Conservation (phyloP, 2,113 vertebrate species). For the Saccopteryx leptura region DNA sequence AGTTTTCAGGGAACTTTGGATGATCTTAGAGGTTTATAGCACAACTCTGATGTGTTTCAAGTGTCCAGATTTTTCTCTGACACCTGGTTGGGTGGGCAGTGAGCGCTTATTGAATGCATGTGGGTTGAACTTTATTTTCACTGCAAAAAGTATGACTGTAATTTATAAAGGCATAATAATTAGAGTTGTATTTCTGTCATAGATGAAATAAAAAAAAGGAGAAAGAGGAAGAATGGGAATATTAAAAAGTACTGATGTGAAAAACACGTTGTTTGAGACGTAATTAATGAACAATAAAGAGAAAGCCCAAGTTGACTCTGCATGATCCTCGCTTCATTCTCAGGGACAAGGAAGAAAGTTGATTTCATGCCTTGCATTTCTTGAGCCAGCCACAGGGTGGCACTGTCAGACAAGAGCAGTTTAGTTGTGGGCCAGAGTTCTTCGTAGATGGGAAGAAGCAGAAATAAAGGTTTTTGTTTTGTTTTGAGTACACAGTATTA, state of each 20-base stretch:
- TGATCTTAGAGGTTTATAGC: background rate
- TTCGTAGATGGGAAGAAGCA: background rate
- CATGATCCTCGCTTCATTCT: background rate
- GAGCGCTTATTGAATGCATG: background rate
- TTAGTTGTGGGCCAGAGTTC: background rate
- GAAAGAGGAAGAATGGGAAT: background rate
- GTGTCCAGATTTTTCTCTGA: background rate
- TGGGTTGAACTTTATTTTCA: background rate
- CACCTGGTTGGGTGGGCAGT: background rate
- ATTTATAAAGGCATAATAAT: background rate
- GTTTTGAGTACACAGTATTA: background rate
- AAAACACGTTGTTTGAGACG: background rate
- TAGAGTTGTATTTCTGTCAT: background rate
- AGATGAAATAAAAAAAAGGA: background rate
- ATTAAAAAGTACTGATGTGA: background rate
- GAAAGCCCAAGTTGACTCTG: background rate
- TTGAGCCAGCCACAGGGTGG: background rate
- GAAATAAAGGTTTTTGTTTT: background rate
- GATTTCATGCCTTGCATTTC: background rate
- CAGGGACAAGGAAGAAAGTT: background rate
- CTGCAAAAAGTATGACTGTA: background rate
- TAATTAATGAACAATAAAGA: background rate
- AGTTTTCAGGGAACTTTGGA: constrained; percentile 9
- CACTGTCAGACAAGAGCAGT: background rate
- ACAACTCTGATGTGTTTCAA: background rate